Conservation (phyloP, 2,113 vertebrate species). For the Murina feae region DNA sequence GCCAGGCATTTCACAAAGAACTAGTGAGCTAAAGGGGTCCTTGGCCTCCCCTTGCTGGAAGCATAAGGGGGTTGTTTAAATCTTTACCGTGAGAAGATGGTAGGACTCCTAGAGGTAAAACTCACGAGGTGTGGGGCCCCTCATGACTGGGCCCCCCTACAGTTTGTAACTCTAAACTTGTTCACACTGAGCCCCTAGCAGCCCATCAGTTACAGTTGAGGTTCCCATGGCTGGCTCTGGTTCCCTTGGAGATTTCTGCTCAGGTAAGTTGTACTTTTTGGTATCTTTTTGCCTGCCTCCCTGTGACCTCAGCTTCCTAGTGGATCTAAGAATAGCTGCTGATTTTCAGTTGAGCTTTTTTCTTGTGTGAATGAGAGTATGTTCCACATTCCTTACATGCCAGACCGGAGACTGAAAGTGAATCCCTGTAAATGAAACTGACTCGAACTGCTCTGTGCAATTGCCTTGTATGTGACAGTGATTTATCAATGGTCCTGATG, state of each 20-base stretch:
- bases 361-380: neutral
- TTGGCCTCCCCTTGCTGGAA: neutral
- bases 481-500: neutral
- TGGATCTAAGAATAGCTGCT: neutral
- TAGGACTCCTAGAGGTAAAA: neutral
- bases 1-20: neutral
- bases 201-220: accelerated
- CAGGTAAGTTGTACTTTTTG: neutral
- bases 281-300: neutral
- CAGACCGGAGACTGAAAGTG: neutral
- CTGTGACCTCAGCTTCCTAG: neutral
- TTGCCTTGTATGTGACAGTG: neutral
- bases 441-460: neutral
- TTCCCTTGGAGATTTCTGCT: accelerated
- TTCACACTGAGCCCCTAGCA: neutral
- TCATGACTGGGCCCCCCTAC: neutral
- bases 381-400: neutral
- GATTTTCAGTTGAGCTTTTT: neutral
- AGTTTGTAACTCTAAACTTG: neutral
- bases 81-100: neutral
- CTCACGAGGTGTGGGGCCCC: no score
- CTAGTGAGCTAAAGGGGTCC: neutral
- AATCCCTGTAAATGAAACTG: neutral
- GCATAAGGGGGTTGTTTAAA: neutral
- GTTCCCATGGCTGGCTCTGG: neutral